Percentiles rank a stretch among this genome's conserved stretches.
Evolutionary conservation across 2,797 vertebrate species (phyloP).

Genomic region (Benthosema pterotum): DNA sequence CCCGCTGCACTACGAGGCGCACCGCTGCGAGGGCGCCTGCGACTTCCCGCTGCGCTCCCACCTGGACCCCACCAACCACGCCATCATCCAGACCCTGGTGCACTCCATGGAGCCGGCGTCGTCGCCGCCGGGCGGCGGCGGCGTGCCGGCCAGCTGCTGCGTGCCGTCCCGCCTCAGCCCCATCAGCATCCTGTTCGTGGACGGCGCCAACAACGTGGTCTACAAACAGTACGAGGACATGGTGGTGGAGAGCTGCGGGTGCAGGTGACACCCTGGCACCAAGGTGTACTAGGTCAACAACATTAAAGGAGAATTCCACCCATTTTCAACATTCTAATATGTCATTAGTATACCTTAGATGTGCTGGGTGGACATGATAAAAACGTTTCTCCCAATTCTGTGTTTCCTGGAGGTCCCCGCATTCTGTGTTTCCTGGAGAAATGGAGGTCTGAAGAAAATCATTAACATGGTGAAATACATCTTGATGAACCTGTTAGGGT

Average conservation of each 20-base stretch:
- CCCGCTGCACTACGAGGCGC: conserved; percentile 94
- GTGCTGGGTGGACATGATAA: too few relatives aligned
- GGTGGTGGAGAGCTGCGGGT: conserved; percentile 97
- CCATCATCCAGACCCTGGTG: conserved; percentile 98
- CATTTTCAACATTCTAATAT: too few relatives aligned
- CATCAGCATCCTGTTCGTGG: conserved; percentile 97
- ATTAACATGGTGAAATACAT: too few relatives aligned
- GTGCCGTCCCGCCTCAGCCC: conserved; percentile 95
- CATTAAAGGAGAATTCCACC: too few relatives aligned
- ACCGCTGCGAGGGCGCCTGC: conserved; percentile 96
- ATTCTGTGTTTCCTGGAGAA: too few relatives aligned
- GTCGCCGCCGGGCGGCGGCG: conserved; percentile 80
- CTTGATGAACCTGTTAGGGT: too few relatives aligned
- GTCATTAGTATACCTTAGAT: too few relatives aligned
- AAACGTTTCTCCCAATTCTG: too few relatives aligned
- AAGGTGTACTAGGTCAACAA: too few relatives aligned
- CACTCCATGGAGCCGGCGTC: conserved; percentile 95
- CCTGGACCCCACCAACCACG: conserved; percentile 97
- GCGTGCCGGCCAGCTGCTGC: conserved; percentile 96
- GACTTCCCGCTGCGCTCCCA: conserved; percentile 96
- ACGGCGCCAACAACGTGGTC: conserved; percentile 96
- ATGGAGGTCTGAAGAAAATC: too few relatives aligned
- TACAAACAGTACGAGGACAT: conserved; percentile 99
- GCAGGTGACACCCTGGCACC: conserved; percentile 89
- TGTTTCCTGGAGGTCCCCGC: too few relatives aligned